Evolutionary conservation across 2,888 invertebrate species (phyloP).

Genomic region (Pollenia angustigena): DNA sequence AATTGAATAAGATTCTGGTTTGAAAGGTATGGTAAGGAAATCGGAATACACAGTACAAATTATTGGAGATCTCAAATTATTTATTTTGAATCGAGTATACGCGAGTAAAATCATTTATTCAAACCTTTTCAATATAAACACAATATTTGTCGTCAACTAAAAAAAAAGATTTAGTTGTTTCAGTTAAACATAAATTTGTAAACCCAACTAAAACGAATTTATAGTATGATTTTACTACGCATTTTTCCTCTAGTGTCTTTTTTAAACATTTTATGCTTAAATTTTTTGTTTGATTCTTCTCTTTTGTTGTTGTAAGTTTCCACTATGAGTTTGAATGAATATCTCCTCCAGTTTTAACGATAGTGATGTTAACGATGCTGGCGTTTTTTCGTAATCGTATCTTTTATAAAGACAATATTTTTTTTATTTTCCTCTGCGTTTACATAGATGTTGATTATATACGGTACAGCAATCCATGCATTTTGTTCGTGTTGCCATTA

Average conservation of each 20-base stretch:
- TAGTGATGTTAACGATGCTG: conserved; percentile 36
- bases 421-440: conserved; percentile 10
- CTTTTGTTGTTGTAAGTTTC: conserved; percentile 2
- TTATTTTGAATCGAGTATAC: too few species aligned
- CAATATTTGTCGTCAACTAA: too few species aligned
- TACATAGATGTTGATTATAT: conserved; percentile 37
- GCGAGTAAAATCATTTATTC: too few species aligned
- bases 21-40: too few species aligned
- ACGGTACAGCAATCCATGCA: too few species aligned
- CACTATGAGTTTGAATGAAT: neutral
- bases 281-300: conserved; percentile 23
- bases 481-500: conserved; percentile 6
- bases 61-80: too few species aligned
- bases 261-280: conserved; percentile 21
- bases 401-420: conserved; percentile 5
- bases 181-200: too few species aligned
- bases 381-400: conserved; percentile 14
- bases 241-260: conserved; percentile 5
- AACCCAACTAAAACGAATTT: too few species aligned
- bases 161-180: too few species aligned
- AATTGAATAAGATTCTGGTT: too few species aligned
- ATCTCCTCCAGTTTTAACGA: conserved; percentile 15
- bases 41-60: too few species aligned
- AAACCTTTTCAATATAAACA: too few species aligned
- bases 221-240: neutral